phyloP scores from a whole-genome alignment of 2,797 vertebrate genomes.

The Acanthurus leucopareius region DNA sequence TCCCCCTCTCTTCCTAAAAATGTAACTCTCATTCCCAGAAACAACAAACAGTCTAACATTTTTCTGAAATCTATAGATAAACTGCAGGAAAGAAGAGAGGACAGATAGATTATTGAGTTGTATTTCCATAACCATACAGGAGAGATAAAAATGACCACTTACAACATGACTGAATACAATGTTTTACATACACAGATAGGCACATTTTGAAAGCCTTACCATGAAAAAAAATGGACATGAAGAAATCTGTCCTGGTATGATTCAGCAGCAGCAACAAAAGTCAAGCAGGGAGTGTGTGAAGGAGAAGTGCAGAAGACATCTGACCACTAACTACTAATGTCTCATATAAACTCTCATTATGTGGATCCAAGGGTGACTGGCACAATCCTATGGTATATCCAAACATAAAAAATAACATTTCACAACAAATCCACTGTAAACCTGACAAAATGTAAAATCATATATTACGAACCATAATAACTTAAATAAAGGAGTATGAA shows the following conservation, averaged over 20 bases:
- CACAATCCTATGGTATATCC: conserved; percentile 34
- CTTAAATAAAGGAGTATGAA: conserved; percentile 76
- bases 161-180: conserved; percentile 60
- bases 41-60: conserved; percentile 37
- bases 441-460: conserved; percentile 63
- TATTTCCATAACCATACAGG: conserved; percentile 59
- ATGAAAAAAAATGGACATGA: conserved; percentile 46
- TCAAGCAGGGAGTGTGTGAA: conserved; percentile 39
- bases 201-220: conserved; percentile 42
- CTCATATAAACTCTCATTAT: conserved; percentile 42
- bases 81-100: conserved; percentile 35
- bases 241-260: conserved; percentile 31
- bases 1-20: conserved; percentile 46
- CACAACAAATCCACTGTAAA: conserved; percentile 68
- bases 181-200: conserved; percentile 48
- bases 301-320: conserved; percentile 55
- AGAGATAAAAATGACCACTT: conserved; percentile 48
- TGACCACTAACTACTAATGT: conserved; percentile 30
- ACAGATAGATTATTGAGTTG: conserved; percentile 41
- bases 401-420: conserved; percentile 57
- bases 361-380: conserved; percentile 46
- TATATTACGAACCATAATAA: conserved; percentile 77
- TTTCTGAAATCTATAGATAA: conserved; percentile 38
- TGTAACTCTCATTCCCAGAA: conserved; percentile 26
- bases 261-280: conserved; percentile 50